Base-by-base conservation (phyloP, 2,113 vertebrate genomes). In the Vombatus ursinus region DNA sequence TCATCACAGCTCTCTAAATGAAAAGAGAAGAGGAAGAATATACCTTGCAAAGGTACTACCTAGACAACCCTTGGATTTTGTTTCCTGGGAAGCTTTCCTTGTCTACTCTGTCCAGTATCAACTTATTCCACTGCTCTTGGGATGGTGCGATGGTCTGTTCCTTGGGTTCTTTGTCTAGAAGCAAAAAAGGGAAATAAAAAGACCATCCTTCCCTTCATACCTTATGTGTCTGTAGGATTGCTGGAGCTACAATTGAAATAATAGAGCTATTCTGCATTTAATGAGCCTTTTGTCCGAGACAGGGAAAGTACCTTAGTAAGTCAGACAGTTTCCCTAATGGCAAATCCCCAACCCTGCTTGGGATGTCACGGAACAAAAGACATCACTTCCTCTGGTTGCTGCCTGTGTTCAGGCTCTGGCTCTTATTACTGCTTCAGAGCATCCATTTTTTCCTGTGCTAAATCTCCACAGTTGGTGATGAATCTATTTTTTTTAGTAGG, bases 401-500 rank as follows among this genome's bases (percentile, higher is more conserved):
- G 57, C 50, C 31, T 94, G 22, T 95, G 12, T 95, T 97, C 22
- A 94, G 49, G 91, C 54, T 97, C 68, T 92, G 91, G 94, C 52
- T 94, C 24, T 93, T 95, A 90, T 96, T 93, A 92, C 50, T 97
- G 50, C 90, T 97, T 97, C 89, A 9, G 53, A 89, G 91, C 95
- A 97, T 94, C 94, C 54, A 91, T 97, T 97, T 94, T 97, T 51
- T 92, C 95, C 50, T 61, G 31, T 96, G 97, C 96, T 96, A 92
- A 95, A 97, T 96, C 94, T 97, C 50, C 94, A 52, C 68, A 97
- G 25, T 68, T 89, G 91, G 68, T 95, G 92, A 96, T 96, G 97
- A 97, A 98, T 97, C 95, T 96, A 94, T 97, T 94, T 95, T 16
- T 84, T 84, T 84, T 84, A 23, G 49, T 97, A 91, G 97, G 94